Percentiles rank a stretch among this genome's conserved stretches.
Evolutionary conservation across 2,113 vertebrate species (phyloP).

Genomic region (Prolemur simus): DNA sequence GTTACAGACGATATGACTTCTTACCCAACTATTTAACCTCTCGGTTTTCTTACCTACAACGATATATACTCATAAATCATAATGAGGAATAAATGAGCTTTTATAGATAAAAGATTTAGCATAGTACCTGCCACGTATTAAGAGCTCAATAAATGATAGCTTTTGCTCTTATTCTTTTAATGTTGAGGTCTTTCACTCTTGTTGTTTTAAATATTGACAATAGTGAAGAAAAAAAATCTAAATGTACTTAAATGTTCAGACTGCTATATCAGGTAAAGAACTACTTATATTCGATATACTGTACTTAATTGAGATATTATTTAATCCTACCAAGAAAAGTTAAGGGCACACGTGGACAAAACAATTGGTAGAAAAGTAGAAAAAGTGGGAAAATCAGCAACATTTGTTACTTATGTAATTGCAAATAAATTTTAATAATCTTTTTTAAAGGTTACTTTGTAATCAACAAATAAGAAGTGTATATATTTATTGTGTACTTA

Average conservation of each 20-base stretch:
- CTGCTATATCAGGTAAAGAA: not conserved
- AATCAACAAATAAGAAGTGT: not conserved
- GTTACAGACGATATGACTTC: not conserved
- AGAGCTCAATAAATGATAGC: not conserved
- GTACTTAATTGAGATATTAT: not conserved
- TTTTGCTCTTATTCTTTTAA: not conserved
- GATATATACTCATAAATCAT: not conserved
- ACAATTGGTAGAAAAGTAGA: not conserved
- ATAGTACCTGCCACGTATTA: not conserved
- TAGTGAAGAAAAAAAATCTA: not conserved
- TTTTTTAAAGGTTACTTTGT: not conserved
- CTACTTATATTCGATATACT: not conserved
- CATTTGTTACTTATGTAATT: not conserved
- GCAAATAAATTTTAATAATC: not conserved
- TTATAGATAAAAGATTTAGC: not conserved
- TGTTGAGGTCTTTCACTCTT: not conserved
- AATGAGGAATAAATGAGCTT: not conserved
- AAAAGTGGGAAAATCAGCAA: not conserved
- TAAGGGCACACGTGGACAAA: not conserved
- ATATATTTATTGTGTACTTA: not conserved
- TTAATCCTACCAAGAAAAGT: not conserved
- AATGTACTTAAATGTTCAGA: not conserved
- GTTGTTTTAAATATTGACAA: not conserved
- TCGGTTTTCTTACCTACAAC: not conserved
- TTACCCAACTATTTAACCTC: not conserved